Evolutionary conservation across 2,888 invertebrate genomes (phyloP), one percentile per base, ranked within the genome.

Genomic region (Drymonia ruficornis): DNA sequence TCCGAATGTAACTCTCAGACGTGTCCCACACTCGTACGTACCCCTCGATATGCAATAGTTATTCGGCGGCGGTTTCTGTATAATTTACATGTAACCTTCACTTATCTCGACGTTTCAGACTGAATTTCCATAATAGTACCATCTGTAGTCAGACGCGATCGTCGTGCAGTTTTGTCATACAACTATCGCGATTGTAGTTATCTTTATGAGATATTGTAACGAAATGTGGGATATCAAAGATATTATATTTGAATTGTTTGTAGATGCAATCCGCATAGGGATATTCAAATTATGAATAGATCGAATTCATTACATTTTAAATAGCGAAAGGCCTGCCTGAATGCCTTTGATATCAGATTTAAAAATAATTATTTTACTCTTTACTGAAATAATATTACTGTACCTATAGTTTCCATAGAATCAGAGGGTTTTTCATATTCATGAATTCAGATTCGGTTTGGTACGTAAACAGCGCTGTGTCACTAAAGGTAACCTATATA

Each of bases 101-200:
- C 84, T 87, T 89, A 89, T 89, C 87, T 84, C 70, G 80, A 77
- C 78, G 81, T 80, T 84, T 83, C 83, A 86, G 80, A 84, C 74
- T 64, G 70, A 61, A 89, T 91, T 89, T 82, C 78, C 89, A 89
- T 91, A 91, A 90, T 90, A 83, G 64, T 72, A 76, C 82, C 74
- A 87, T 91, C 81, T 87, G 76, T 85, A 91, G 84, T 88, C 89
- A 76, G 81, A 74, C 74, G 72, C 78, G 80, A 82, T 80, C 74
- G 74, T 63, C 77, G 70, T 84, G 86, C 85, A 89, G 82, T 88
- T 88, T 86, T 87, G 86, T 86, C 87, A 87, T 80, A 76, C 67
- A 84, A 86, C 84, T 86, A 84, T 80, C 80, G 82, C 70, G 49
- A 61, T 67, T 69, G 74, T 70, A 70, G 76, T 79, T 83, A 84